phyloP scores from a whole-genome alignment of 2,113 vertebrate species.

The Motacilla tschutschensis region DNA sequence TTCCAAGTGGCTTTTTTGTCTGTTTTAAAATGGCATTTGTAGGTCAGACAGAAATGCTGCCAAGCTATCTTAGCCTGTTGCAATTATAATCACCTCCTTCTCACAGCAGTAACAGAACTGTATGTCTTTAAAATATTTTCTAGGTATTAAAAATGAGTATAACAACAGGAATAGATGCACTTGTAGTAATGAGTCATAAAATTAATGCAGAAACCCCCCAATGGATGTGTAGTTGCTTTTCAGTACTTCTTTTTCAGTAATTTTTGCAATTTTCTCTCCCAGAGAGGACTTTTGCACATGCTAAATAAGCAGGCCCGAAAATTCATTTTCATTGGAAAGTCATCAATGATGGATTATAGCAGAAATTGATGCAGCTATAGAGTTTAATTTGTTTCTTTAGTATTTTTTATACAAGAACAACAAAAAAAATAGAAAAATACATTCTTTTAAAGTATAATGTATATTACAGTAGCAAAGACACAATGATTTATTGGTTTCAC shows the following conservation, averaged over 20 bases:
- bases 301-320: background rate
- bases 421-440: background rate
- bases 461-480: background rate
- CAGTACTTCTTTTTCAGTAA: background rate
- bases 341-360: background rate
- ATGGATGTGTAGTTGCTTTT: background rate
- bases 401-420: background rate
- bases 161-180: background rate
- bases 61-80: background rate
- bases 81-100: background rate
- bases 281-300: background rate
- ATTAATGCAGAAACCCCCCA: background rate
- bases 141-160: background rate
- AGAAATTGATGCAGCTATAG: background rate
- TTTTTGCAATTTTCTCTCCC: background rate
- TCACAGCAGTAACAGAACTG: background rate
- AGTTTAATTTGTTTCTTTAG: background rate
- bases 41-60: conserved; percentile 6
- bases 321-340: background rate
- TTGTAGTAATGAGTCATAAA: background rate
- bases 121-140: background rate
- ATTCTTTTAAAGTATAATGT: background rate
- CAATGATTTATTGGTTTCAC: background rate
- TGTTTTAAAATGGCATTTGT: conserved; percentile 29
- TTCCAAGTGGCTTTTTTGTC: conserved; percentile 21